These are phyloP conservation scores for Hirtodrosophila histrioides DNA, from an alignment of 2,888 invertebrate species.

Conservation along the genomic window DNA sequence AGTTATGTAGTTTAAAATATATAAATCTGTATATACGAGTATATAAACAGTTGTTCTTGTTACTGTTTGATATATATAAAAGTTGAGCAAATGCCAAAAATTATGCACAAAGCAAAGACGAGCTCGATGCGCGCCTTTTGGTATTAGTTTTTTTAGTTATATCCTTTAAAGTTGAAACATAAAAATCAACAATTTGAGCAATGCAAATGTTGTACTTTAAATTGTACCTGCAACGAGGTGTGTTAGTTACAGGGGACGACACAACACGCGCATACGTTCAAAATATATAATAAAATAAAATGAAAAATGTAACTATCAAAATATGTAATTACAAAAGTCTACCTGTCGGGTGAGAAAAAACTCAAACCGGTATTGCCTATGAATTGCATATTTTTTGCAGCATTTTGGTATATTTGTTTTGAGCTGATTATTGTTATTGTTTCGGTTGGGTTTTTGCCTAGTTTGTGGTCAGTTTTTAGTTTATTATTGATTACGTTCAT, in stretches of 20 bases:
- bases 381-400: conserved; percentile 23
- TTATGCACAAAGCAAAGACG: conserved; percentile 72
- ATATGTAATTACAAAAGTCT: conserved; percentile 38
- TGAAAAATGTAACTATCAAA: conserved; percentile 23
- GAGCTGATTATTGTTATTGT: conserved; percentile 9
- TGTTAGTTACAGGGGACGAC: conserved; percentile 74
- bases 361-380: conserved; percentile 38
- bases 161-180: conserved; percentile 18
- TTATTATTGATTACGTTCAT: conserved; percentile 70
- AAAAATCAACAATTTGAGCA: conserved; percentile 44
- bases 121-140: conserved; percentile 34
- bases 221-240: conserved; percentile 63
- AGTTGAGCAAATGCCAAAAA: conserved; percentile 75
- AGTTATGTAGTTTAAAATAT: conserved; percentile 32
- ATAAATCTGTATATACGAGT: conserved; percentile 50
- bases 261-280: conserved; percentile 59
- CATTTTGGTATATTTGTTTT: conserved; percentile 29
- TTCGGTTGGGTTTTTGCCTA: conserved; percentile 36
- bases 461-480: conserved; percentile 50
- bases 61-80: conserved; percentile 62
- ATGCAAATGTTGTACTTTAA: conserved; percentile 37
- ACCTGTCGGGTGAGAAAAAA: conserved; percentile 35
- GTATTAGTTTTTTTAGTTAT: conserved; percentile 30
- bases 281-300: conserved; percentile 27
- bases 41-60: conserved; percentile 59